phyloP scores from a whole-genome alignment of 2,888 invertebrate species.

The Stramonita haemastoma region DNA sequence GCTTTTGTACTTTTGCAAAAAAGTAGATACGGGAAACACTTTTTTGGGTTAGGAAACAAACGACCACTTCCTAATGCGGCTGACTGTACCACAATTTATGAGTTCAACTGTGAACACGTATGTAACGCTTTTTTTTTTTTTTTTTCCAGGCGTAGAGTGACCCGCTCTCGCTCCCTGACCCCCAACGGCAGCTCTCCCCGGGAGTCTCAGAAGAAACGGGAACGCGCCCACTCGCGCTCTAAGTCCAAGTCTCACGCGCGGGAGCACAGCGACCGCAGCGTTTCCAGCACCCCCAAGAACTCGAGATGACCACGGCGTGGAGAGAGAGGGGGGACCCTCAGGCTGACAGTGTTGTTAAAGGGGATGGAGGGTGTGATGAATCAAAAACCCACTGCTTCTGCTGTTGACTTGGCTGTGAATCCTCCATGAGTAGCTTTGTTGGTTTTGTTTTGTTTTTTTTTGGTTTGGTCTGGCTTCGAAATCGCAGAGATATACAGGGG shows the following conservation, averaged over 20 bases:
- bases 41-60: no score
- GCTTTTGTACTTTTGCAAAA: no score
- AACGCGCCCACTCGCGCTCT: conserved; percentile 47
- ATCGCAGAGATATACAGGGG: neutral
- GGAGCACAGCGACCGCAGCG: conserved; percentile 56
- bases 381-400: neutral
- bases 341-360: neutral
- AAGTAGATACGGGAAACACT: no score
- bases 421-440: no score
- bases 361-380: neutral
- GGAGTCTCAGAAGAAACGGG: conserved; percentile 24
- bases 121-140: no score
- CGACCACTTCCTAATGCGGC: no score
- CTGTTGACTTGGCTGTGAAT: neutral
- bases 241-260: conserved; percentile 52
- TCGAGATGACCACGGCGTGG: conserved; percentile 59
- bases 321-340: neutral
- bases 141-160: conserved; percentile 48
- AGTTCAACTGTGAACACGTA: no score
- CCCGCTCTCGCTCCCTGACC: conserved; percentile 64
- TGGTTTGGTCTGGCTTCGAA: neutral
- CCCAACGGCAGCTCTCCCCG: conserved; percentile 67
- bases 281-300: conserved; percentile 73
- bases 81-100: no score
- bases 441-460: neutral